Evolutionary conservation across 2,888 invertebrate genomes (phyloP), one percentile per base, ranked within the genome.

Genomic region (Eupithecia abbreviata): DNA sequence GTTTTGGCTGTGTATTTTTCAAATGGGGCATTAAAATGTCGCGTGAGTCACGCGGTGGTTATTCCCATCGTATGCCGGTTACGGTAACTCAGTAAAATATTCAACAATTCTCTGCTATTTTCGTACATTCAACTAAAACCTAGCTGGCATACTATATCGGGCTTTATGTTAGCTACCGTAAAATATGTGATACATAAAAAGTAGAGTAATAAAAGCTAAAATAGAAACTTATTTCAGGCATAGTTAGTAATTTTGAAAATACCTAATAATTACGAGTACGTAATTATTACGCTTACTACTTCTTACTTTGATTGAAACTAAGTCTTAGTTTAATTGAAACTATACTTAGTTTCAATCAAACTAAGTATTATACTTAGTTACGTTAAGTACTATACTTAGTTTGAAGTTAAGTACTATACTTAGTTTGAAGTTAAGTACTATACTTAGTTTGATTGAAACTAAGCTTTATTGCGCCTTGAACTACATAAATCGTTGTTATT

Each of bases 61-160:
- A 76, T 67, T 67, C n/a, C 15, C 3, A 15, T 3, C 65, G 67
- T 55, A 45, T 77, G 15, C 66, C 13, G 69, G 70, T 68, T 72
- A 74, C 72, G 58, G 76, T 73, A 73, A 73, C 69, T 70, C 71
- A 47, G 66, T 71, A 71, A 76, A 75, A n/a, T 73, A 78, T 73
- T 73, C 75, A 76, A 73, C 67, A 66, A 66, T 71, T 55, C 71
- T 47, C 66, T 51, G 69, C 66, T 75, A 77, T 75, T 77, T 77
- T 67, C 47, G 67, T 75, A 77, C 73, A 62, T 72, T 74, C 45
- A 62, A 66, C 51, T 70, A 62, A 10, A 62, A 62, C 30, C 62
- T 62, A 62, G 62, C 73, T 65, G 70, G 72, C 71, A 42, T 65
- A 47, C 4, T 2, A 12, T 13, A 72, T 42, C 41, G 41, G 55